A percentile compares a stretch with the other conserved stretches of the same genome.
Conservation (phyloP, 2,888 invertebrate species). For the Orthosia gracilis region DNA sequence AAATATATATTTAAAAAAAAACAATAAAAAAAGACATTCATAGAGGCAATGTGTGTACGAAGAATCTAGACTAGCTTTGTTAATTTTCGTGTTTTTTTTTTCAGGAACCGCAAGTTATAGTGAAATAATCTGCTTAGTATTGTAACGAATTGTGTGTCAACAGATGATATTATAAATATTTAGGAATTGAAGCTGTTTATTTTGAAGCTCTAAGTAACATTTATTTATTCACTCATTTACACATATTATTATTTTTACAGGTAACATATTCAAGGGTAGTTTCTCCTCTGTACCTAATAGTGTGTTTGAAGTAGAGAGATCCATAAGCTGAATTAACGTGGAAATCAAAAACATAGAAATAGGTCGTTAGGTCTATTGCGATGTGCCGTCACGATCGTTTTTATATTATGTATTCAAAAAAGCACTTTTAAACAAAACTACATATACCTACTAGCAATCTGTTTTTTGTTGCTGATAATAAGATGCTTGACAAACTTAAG, state of each 20-base stretch:
- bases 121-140: neutral
- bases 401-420: conserved; percentile 5
- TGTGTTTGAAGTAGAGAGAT: conserved; percentile 1
- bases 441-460: conserved; percentile 82
- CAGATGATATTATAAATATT: too few relatives aligned
- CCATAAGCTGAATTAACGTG: neutral
- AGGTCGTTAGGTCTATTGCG: conserved; percentile 26
- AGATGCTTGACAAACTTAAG: conserved; percentile 54
- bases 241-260: too few relatives aligned
- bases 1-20: conserved; percentile 17
- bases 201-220: neutral
- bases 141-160: neutral
- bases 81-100: conserved; percentile 2
- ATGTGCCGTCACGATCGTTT: conserved; percentile 86
- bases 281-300: neutral
- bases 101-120: neutral
- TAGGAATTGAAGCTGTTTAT: neutral
- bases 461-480: conserved; percentile 68
- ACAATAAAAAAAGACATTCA: conserved; percentile 36
- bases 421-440: conserved; percentile 31
- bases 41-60: conserved; percentile 44
- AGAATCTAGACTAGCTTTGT: neutral
- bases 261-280: neutral
- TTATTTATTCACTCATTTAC: too few relatives aligned
- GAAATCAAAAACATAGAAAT: conserved; percentile 6